Base-by-base conservation (phyloP, 2,797 vertebrate genomes). In the Lindbergichthys nudifrons region DNA sequence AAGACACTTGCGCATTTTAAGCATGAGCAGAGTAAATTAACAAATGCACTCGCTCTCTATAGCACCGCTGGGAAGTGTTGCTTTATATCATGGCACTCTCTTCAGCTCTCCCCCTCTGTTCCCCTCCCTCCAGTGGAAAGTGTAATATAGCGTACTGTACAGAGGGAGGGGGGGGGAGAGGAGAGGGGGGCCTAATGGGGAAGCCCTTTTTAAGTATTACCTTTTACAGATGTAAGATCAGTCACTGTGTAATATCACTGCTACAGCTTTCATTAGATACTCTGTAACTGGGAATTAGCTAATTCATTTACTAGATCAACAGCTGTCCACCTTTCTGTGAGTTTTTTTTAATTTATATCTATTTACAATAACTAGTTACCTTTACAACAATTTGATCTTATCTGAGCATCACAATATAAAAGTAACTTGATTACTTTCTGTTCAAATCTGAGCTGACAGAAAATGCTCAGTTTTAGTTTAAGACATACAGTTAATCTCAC, bases 1-100 rank as follows among this genome's bases (percentile, higher is more conserved):
- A 89, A 92, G 92, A 91, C 87, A 87, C 92, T 90, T 84, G 81
- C 75, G 88, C 92, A 92, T 93, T 94, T 93, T 92, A 93, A 94
- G 93, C 93, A 91, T 76, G 87, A 92, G 92, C 85, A 80, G 90
- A 92, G 92, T 93, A 94, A 95, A 95, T 96, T 94, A 95, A 94
- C 94, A 90, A 93, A 94, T 93, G 91, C 91, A 88, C 90, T 93
- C 64, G 63, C 89, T 88, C 68, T 59, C 86, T 84, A 89, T 51
- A 82, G 87, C 85, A 90, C 89, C 89, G 42, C 87, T 89, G 89
- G 89, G 90, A 91, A 91, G 90, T 67, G 66, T 76, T 89, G 84
- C 88, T 88, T 92, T 87, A 83, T 91, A 93, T 93, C 85, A 90
- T 88, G 70, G 42, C 85, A 75, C 81, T 81, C 84, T 81, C 66